Evolutionary conservation across 2,888 invertebrate genomes (phyloP).

Genomic region (Baronia brevicornis): DNA sequence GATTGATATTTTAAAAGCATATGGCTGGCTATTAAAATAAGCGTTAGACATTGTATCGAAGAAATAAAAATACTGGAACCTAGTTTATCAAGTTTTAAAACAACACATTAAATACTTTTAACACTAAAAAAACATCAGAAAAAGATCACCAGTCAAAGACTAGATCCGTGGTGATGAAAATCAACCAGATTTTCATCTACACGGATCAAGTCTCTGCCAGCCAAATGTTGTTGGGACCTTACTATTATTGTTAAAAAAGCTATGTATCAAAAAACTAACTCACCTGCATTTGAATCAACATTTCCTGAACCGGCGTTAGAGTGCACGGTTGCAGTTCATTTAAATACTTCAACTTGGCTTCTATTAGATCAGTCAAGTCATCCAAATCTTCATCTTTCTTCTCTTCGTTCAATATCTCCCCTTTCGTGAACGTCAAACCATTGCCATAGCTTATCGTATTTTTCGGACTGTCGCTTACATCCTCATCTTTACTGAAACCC

Average conservation of each 20-base stretch:
- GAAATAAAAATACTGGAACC: too few species aligned
- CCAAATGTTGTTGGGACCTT: too few species aligned
- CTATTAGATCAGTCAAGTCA: slow-evolving; percentile 53
- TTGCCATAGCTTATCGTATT: slow-evolving; percentile 57
- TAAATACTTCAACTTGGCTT: slow-evolving; percentile 71
- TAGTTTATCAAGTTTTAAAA: too few species aligned
- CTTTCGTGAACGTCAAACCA: slow-evolving; percentile 68
- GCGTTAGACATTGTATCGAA: too few species aligned
- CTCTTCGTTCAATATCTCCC: slow-evolving; percentile 63
- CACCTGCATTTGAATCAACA: slow-evolving; percentile 76
- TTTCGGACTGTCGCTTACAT: slow-evolving; percentile 38
- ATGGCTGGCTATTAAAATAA: too few species aligned
- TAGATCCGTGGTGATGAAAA: too few species aligned
- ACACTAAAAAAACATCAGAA: too few species aligned
- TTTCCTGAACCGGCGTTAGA: slow-evolving; percentile 71
- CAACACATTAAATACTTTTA: too few species aligned
- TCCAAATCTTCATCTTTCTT: slow-evolving; percentile 53
- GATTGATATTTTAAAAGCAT: too few species aligned
- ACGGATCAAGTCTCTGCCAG: too few species aligned
- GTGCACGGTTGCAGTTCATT: slow-evolving; percentile 58
- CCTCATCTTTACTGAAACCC: slow-evolving; percentile 55
- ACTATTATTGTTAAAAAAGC: neutral
- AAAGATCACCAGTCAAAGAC: too few species aligned
- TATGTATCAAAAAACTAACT: slow-evolving; percentile 16
- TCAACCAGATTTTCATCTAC: too few species aligned